Percentiles rank a stretch among this genome's conserved stretches.
These are phyloP conservation scores for Mobula birostris DNA, from an alignment of 2,113 vertebrate genomes.

Conservation along the genomic window DNA sequence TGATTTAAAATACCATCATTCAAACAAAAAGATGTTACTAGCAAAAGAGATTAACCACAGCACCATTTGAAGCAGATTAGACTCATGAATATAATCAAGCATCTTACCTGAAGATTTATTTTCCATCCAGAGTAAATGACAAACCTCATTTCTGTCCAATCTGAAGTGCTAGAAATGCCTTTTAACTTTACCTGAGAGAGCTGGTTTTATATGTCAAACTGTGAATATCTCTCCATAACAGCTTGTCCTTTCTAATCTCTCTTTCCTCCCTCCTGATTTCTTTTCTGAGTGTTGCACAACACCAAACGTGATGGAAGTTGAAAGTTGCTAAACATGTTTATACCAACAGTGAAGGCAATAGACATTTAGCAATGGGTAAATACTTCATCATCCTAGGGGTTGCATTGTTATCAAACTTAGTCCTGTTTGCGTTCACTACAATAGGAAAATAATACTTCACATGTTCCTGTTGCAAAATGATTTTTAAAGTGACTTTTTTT, in stretches of 20 bases:
- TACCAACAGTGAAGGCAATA: neutral
- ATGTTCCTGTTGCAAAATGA: too few relatives aligned
- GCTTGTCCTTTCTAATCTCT: slow-evolving; percentile 19
- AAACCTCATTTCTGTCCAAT: slow-evolving; percentile 9
- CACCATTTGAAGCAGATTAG: slow-evolving; percentile 25
- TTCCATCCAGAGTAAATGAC: neutral
- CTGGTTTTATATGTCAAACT: slow-evolving; percentile 9
- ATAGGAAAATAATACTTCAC: neutral
- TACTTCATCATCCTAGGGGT: neutral
- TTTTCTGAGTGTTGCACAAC: neutral
- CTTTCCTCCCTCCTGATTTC: neutral
- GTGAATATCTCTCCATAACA: neutral
- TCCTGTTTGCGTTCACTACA: neutral
- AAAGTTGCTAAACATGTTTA: neutral
- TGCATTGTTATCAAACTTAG: neutral
- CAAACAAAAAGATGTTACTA: slow-evolving; percentile 33
- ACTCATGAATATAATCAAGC: slow-evolving; percentile 27
- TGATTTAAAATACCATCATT: slow-evolving; percentile 35
- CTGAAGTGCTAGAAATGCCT: neutral
- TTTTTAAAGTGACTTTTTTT: too few relatives aligned
- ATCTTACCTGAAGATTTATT: slow-evolving; percentile 29
- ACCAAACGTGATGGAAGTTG: neutral
- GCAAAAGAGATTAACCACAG: slow-evolving; percentile 26
- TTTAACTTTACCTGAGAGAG: neutral
- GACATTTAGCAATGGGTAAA: neutral